These are phyloP conservation scores for Drosophila antonietae DNA, from an alignment of 2,888 invertebrate genomes.

Conservation along the genomic window DNA sequence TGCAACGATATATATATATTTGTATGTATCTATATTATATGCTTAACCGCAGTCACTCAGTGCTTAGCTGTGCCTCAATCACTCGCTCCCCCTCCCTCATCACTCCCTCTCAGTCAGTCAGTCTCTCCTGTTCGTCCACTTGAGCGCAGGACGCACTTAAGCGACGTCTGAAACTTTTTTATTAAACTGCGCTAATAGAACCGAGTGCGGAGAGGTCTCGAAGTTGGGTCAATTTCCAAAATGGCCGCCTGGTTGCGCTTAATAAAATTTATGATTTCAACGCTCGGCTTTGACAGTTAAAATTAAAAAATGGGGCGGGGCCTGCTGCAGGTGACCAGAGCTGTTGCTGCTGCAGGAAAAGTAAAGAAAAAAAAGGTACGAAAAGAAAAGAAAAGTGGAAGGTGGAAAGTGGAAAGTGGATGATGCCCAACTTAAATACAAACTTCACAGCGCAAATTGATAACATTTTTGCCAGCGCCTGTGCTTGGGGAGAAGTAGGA, in stretches of 20 bases:
- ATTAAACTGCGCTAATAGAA: conserved; percentile 79
- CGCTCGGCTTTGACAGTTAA: conserved; percentile 79
- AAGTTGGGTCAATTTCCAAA: conserved; percentile 74
- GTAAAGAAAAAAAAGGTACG: conserved; percentile 13
- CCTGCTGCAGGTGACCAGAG: conserved; percentile 19
- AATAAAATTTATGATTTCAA: conserved; percentile 82
- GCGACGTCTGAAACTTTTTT: conserved; percentile 74
- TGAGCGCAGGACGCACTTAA: conserved; percentile 57
- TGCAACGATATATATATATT: conserved; percentile 13
- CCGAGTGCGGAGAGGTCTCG: conserved; percentile 42
- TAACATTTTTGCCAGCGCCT: conserved; percentile 52
- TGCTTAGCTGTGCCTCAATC: conserved; percentile 3
- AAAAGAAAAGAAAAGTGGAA: not conserved
- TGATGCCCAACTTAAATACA: conserved; percentile 76
- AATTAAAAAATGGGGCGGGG: conserved; percentile 76
- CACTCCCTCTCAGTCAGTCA: not conserved
- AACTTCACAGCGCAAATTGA: conserved; percentile 80
- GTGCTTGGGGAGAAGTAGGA: conserved; percentile 3
- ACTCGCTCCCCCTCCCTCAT: not conserved
- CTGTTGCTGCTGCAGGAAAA: conserved; percentile 1
- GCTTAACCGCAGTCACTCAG: conserved; percentile 57
- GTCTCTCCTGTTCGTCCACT: conserved; percentile 11
- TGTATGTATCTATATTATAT: conserved; percentile 33
- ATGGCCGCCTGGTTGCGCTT: conserved; percentile 81
- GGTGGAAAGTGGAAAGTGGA: conserved; percentile 59